phyloP scores from a whole-genome alignment of 2,797 vertebrate genomes.

The Sebastes itinus region DNA sequence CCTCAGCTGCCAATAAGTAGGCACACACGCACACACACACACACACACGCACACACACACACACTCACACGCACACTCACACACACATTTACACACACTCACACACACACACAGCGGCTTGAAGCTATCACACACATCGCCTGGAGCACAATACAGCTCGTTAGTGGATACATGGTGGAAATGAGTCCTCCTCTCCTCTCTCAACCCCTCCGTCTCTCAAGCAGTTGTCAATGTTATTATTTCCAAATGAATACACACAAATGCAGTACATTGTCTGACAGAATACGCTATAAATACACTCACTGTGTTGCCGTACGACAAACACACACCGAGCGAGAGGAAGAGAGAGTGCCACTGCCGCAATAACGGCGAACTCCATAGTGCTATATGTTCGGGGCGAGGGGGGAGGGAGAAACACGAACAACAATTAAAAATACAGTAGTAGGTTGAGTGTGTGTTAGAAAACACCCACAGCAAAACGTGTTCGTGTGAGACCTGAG shows the following conservation, averaged over 20 bases:
- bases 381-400: conserved; percentile 47
- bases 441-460: conserved; percentile 22
- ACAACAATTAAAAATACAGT: conserved; percentile 73
- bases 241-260: conserved; percentile 78
- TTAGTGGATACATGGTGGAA: conserved; percentile 75
- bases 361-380: conserved; percentile 34
- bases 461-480: conserved; percentile 59
- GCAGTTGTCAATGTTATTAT: conserved; percentile 80
- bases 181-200: conserved; percentile 70
- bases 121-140: conserved; percentile 77
- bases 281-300: conserved; percentile 73
- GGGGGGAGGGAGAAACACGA: conserved; percentile 52
- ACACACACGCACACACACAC: not conserved
- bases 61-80: not conserved
- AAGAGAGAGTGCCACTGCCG: conserved; percentile 15
- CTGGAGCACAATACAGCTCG: conserved; percentile 80
- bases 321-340: conserved; percentile 44
- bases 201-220: conserved; percentile 69
- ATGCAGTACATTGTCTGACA: conserved; percentile 64
- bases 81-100: not conserved
- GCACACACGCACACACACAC: conserved; percentile 6
- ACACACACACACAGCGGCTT: conserved; percentile 53
- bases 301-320: conserved; percentile 24
- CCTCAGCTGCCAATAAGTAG: conserved; percentile 72
- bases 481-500: conserved; percentile 62